Evolutionary conservation across 2,797 vertebrate species (phyloP), one percentile per base, ranked within the genome.

Genomic region (Sebastes jordani): DNA sequence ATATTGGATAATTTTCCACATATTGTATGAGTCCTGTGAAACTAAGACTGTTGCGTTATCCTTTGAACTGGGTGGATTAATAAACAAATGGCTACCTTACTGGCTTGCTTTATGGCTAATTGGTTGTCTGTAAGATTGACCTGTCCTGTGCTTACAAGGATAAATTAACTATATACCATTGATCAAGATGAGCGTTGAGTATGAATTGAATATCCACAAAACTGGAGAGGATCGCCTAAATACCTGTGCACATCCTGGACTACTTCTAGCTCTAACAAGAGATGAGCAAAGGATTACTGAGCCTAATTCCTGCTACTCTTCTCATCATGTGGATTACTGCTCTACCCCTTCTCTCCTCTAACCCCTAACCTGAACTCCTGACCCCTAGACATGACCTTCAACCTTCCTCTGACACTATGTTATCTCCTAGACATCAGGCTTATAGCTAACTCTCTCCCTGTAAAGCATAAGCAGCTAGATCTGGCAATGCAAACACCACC

Each of bases 271-370:
- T 46, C 76, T 42, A 86, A 89, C 80, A 90, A 87, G 78, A 86
- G 71, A 86, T 56, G 58, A 76, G 80, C 73, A 82, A 83, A 79
- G 80, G 89, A 91, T 92, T 92, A 92, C 72, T 58, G 74, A 56
- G 55, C 78, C 88, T 92, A 89, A 90, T 88, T 88, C 87, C 78
- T 86, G 79, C 77, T 80, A 84, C 82, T 88, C 86, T 72, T 93
- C 87, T 94, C 91, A 94, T 92, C 87, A 83, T 91, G 85, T 91
- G 91, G 91, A 93, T 93, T 93, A 91, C 76, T 84, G 81, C 70
- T 92, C 86, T 74, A 89, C 91, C 85, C 89, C 62, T 74, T 89
- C 86, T 92, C 76, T 83, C 67, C 74, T 92, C 85, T 87, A 68
- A 67, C 81, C 67, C 69, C 25, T 85, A 73, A 81, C 79, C 70